Conservation (phyloP, 2,113 vertebrate genomes). For the Phaetusa simplex region DNA sequence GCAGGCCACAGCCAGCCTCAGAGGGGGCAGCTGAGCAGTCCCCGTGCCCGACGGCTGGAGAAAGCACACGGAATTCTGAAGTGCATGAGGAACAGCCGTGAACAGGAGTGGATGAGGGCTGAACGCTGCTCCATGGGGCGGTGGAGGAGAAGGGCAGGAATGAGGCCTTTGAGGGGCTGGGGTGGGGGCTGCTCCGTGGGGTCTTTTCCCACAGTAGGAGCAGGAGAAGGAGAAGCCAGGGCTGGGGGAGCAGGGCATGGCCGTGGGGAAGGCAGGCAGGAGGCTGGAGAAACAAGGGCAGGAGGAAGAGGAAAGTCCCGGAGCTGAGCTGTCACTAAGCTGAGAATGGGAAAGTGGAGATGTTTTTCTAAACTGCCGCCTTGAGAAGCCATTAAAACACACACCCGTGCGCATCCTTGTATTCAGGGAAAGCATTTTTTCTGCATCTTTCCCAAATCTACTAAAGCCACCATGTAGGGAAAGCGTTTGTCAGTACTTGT, state of each 20-base stretch:
- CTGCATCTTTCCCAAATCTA: not conserved
- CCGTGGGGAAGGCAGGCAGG: not conserved
- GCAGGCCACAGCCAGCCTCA: not conserved
- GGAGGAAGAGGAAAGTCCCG: not conserved
- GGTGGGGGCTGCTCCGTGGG: not conserved
- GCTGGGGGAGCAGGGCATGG: not conserved
- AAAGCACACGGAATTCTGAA: not conserved
- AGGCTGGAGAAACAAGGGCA: not conserved
- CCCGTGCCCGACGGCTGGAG: not conserved
- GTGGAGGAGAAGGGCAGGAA: not conserved
- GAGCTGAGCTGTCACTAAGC: not conserved
- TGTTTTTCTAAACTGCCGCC: not conserved
- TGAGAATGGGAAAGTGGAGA: not conserved
- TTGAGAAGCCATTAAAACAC: not conserved
- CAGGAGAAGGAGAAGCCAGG: not conserved
- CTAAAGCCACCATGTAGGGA: not conserved
- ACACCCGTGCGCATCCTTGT: fast-evolving
- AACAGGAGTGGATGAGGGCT: not conserved
- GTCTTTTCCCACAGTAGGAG: not conserved
- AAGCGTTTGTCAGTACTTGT: fast-evolving
- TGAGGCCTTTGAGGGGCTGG: not conserved
- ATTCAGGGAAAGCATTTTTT: not conserved
- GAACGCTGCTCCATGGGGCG: fast-evolving
- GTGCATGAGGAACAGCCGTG: fast-evolving
- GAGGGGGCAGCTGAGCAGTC: not conserved